Evolutionary conservation across 2,113 vertebrate species (phyloP), one percentile per base, ranked within the genome.

Genomic region (Tachuris rubrigastra): DNA sequence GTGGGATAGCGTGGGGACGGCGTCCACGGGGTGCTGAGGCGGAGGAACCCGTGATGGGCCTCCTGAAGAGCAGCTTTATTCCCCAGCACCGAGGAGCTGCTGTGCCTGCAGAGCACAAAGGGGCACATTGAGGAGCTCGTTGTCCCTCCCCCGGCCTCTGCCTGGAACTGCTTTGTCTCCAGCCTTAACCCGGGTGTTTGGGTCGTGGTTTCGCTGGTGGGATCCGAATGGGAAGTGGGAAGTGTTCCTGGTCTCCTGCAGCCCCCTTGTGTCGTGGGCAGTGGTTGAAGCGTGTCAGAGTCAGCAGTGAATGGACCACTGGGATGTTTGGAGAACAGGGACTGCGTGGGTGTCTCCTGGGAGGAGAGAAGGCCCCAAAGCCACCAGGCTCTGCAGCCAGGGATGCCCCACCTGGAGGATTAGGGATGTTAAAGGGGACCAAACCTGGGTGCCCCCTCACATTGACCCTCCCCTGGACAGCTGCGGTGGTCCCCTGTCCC

Each of bases 201-300:
- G 58, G 52, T 35, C 10, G 12, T 35, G 37, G 1, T 65, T 55
- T 42, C 1, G 0, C 82, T 63, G 59, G 22, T 33, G 27, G 59
- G 49, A 66, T 39, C 56, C 62, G 8, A 7, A 4, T 3, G 30
- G 30, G 46, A 37, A 31, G 44, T 22, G 28, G 33, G 33, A 65
- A 12, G 65, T 1, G 5, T 28, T 49, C 39, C 22, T 53, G 44
- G 47, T 44, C 35, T 33, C 5, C 68, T 39, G 75, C 49, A 53
- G 62, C 46, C 50, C 33, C 46, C 27, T 8, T 0, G 1, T 18
- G 28, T 25, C 0, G 0, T 33, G 25, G 55, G 24, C 39, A 31
- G 41, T 2, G 31, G 16, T 20, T 49, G 12, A 62, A n/a, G 24
- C 11, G 4, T 11, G 15, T 7, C 14, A 46, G 11, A 39, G 37